Conservation (phyloP, 2,113 vertebrate species). For the Equus przewalskii region DNA sequence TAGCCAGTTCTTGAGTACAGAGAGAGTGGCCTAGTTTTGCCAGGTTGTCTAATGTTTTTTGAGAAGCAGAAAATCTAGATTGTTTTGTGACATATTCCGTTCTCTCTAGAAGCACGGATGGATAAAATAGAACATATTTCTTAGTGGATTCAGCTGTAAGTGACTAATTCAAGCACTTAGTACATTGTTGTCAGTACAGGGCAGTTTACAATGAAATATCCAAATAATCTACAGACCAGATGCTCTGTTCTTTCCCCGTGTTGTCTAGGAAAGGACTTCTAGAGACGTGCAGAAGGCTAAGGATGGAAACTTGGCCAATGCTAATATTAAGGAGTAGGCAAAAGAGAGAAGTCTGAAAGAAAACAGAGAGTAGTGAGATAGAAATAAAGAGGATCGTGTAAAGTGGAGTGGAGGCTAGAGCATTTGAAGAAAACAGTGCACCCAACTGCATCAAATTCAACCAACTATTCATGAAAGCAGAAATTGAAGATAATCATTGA, state of each 20-base stretch:
- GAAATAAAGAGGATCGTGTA: not conserved
- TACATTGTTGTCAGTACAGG: not conserved
- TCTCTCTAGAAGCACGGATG: not conserved
- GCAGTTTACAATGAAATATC: not conserved
- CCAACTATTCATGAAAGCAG: not conserved
- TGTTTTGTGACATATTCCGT: not conserved
- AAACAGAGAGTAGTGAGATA: not conserved
- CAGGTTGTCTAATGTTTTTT: not conserved
- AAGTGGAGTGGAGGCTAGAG: not conserved
- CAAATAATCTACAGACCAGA: not conserved
- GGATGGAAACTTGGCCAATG: not conserved
- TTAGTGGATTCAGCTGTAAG: not conserved
- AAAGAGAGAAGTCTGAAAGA: not conserved
- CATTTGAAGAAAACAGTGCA: not conserved
- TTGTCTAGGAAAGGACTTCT: not conserved
- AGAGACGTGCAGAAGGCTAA: not conserved
- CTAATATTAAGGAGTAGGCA: not conserved
- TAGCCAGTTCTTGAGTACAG: not conserved
- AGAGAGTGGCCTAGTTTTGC: not conserved
- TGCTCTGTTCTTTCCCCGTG: not conserved
- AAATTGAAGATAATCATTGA: not conserved
- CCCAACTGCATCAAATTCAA: not conserved
- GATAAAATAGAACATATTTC: not conserved
- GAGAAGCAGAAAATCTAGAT: not conserved
- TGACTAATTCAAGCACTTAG: not conserved